phyloP scores from a whole-genome alignment of 2,797 vertebrate genomes.

The Danionella dracula region DNA sequence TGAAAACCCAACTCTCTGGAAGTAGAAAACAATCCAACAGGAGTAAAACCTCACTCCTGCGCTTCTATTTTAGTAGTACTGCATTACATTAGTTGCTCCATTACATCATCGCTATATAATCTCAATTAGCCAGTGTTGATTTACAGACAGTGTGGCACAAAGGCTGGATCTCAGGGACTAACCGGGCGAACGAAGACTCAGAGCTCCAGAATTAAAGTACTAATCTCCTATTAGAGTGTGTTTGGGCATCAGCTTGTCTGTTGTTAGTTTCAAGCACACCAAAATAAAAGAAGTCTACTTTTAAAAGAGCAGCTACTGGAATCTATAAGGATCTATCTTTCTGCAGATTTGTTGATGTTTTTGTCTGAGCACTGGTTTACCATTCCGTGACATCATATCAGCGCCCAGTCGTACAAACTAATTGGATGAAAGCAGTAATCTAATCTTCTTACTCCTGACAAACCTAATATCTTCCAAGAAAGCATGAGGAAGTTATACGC shows the following conservation, averaged over 20 bases:
- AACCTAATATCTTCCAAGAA: conserved; percentile 49
- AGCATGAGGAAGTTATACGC: not conserved
- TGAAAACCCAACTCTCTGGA: too few species aligned
- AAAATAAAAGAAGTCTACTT: too few species aligned
- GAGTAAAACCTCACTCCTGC: too few species aligned
- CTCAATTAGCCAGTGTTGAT: conserved; percentile 11
- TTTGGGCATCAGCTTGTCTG: not conserved
- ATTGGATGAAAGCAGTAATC: conserved; percentile 68
- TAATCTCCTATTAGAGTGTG: not conserved
- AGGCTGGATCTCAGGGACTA: not conserved
- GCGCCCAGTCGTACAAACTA: conserved; percentile 37
- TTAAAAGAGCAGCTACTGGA: too few species aligned
- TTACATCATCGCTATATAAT: conserved; percentile 22
- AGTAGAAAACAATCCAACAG: too few species aligned
- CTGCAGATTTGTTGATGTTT: too few species aligned
- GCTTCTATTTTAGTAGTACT: too few species aligned
- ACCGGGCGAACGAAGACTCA: not conserved
- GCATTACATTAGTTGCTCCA: not conserved
- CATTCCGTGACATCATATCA: conserved; percentile 19
- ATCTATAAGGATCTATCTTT: too few species aligned
- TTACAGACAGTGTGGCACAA: not conserved
- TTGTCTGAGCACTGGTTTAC: not conserved
- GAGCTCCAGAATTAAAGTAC: not conserved
- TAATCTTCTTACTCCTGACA: conserved; percentile 73
- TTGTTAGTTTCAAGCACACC: not conserved